phyloP scores from a whole-genome alignment of 2,113 vertebrate species.

The Himantopus leucocephalus region DNA sequence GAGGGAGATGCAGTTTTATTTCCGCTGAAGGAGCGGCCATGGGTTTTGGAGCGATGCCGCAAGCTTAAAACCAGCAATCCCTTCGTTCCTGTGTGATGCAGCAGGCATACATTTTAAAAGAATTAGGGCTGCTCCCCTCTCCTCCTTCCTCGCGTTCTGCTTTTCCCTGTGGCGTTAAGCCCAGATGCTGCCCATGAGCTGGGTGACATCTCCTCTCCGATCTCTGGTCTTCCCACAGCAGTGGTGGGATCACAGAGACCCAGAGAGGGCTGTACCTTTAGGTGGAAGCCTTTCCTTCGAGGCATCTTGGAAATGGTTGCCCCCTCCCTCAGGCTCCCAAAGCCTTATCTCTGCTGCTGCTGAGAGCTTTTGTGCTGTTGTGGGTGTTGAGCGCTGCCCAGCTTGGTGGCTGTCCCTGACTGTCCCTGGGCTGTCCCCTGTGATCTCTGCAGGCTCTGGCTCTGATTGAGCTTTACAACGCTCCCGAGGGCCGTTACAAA shows the following conservation, averaged over 20 bases:
- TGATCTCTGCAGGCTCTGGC: constrained; percentile 85
- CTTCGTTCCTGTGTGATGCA: fast-evolving
- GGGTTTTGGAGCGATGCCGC: fast-evolving
- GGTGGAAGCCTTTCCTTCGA: background rate
- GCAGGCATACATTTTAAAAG: background rate
- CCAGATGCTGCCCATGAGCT: background rate
- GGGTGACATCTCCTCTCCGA: background rate
- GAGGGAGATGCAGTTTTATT: background rate
- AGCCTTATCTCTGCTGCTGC: background rate
- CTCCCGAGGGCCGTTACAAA: constrained; percentile 95
- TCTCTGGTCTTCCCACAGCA: background rate
- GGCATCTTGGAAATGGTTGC: background rate
- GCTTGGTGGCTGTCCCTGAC: background rate
- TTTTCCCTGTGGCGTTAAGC: background rate
- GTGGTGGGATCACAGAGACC: background rate
- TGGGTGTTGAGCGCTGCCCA: background rate
- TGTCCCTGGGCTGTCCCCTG: background rate
- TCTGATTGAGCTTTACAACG: constrained; percentile 95
- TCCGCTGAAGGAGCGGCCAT: background rate
- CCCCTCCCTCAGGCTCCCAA: background rate
- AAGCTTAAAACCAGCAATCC: background rate
- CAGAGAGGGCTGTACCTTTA: background rate
- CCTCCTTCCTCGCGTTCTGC: background rate
- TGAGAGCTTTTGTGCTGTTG: background rate
- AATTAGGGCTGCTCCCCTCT: background rate